Evolutionary conservation across 2,888 invertebrate species (phyloP).

Genomic region (Chydorus sphaericus): DNA sequence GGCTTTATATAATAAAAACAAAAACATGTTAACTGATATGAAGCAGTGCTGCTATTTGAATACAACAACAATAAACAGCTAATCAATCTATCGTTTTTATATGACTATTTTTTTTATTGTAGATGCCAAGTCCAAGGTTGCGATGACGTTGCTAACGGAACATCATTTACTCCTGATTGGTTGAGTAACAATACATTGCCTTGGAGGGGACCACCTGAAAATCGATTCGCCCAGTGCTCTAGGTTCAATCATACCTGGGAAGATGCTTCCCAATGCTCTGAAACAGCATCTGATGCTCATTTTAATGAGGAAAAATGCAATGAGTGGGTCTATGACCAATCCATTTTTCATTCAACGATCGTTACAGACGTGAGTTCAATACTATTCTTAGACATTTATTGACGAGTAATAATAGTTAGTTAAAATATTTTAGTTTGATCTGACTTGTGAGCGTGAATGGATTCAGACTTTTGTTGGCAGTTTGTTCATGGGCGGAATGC

Average conservation of each 20-base stretch:
- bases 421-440: slow-evolving; percentile 7
- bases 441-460: slow-evolving; percentile 12
- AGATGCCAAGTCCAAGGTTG: no score
- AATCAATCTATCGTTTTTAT: no score
- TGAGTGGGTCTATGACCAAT: slow-evolving; percentile 7
- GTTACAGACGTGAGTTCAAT: slow-evolving; percentile 8
- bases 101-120: no score
- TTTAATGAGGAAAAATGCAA: background rate
- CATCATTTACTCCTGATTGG: slow-evolving; percentile 5
- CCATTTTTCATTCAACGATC: slow-evolving; percentile 6
- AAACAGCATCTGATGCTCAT: background rate
- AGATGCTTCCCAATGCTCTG: background rate
- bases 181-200: slow-evolving; percentile 9
- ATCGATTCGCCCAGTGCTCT: background rate
- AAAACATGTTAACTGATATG: no score
- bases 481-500: slow-evolving; percentile 32
- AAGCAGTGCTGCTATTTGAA: no score
- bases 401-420: no score
- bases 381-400: background rate
- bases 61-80: no score
- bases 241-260: slow-evolving; percentile 1
- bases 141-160: no score
- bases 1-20: no score
- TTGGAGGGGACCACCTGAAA: background rate
- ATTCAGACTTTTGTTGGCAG: slow-evolving; percentile 3